phyloP scores from a whole-genome alignment of 2,113 vertebrate species.

The Suncus etruscus region DNA sequence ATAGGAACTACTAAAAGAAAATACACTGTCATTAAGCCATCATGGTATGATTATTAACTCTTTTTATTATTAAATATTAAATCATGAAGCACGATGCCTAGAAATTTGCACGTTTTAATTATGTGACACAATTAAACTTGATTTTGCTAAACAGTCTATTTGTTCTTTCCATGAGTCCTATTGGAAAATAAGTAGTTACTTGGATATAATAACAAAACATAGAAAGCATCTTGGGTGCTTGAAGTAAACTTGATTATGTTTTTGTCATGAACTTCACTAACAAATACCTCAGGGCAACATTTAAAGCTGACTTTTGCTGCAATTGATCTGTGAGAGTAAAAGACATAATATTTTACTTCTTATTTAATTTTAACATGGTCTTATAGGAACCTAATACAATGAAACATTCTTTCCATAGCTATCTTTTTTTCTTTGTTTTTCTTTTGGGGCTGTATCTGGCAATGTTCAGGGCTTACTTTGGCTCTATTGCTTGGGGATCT shows the following conservation, averaged over 20 bases:
- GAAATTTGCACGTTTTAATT: constrained; percentile 9
- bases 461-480: too few species aligned
- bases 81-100: neutral
- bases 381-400: neutral
- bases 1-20: constrained; percentile 5
- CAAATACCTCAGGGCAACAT: neutral
- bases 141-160: neutral
- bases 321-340: neutral
- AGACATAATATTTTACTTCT: neutral
- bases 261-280: constrained; percentile 49
- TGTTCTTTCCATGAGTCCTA: neutral
- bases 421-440: neutral
- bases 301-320: constrained; percentile 33
- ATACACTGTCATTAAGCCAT: neutral
- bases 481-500: too few species aligned
- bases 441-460: too few species aligned
- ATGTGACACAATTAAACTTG: neutral
- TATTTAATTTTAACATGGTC: constrained; percentile 8
- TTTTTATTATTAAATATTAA: too few species aligned
- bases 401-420: neutral
- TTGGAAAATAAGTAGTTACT: neutral
- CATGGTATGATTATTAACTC: neutral
- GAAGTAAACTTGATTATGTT: constrained; percentile 15
- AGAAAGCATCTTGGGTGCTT: neutral
- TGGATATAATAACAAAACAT: neutral